phyloP scores from a whole-genome alignment of 2,888 invertebrate genomes.

The Gisinianus flammeolus region DNA sequence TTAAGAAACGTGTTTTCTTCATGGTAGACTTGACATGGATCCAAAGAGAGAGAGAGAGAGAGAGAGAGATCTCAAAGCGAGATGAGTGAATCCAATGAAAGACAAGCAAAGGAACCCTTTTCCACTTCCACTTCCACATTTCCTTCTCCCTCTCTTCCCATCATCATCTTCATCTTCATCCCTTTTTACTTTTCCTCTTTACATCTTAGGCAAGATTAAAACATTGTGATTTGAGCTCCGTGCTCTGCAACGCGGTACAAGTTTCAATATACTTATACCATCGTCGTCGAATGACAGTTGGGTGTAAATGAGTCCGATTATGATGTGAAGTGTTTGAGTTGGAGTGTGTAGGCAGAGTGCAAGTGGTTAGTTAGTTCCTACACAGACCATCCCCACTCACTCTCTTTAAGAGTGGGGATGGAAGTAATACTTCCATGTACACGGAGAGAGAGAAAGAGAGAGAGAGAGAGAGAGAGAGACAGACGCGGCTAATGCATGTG shows the following conservation, averaged over 20 bases:
- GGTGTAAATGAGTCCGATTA: conserved; percentile 47
- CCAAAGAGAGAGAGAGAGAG: background rate
- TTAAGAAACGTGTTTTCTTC: background rate
- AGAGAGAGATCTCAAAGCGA: background rate
- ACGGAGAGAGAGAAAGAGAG: background rate
- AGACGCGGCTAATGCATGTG: conserved; percentile 23
- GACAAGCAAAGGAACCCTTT: background rate
- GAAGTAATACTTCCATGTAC: no score
- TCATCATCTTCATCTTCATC: no score
- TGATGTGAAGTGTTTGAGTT: conserved; percentile 45
- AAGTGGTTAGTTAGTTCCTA: no score
- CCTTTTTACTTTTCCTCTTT: background rate
- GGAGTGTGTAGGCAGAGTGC: background rate
- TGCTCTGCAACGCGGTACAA: background rate
- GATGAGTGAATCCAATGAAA: no score
- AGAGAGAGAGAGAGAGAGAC: no score
- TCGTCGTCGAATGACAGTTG: conserved; percentile 23
- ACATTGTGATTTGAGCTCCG: conserved; percentile 9
- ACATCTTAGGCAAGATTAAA: background rate
- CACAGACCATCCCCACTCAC: no score
- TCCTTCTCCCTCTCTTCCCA: background rate
- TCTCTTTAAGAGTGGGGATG: no score
- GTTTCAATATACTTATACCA: background rate
- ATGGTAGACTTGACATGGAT: conserved; percentile 8
- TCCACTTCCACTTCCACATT: background rate